phyloP scores from a whole-genome alignment of 2,113 vertebrate genomes.

The Pholis gunnellus region DNA sequence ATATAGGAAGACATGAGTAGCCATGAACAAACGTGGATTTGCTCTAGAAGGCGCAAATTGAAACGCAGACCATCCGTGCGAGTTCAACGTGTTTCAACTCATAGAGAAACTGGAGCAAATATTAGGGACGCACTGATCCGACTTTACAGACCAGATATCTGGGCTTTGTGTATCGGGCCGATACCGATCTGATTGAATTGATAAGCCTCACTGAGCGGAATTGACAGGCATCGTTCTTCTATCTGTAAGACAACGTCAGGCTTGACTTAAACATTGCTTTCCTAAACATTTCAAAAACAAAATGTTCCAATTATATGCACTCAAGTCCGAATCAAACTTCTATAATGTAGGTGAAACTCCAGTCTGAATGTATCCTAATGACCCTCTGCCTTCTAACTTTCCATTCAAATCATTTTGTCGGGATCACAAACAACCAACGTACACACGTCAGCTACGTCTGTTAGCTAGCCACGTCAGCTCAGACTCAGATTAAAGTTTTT shows the following conservation, averaged over 20 bases:
- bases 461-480: neutral
- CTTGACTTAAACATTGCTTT: no score
- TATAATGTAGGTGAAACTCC: neutral
- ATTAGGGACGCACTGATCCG: neutral
- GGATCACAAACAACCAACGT: neutral
- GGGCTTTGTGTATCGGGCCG: neutral
- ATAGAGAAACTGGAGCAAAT: neutral
- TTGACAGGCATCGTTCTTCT: no score
- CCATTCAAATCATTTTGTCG: neutral
- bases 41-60: neutral
- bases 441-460: neutral
- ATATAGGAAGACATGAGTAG: neutral
- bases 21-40: neutral
- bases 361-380: neutral
- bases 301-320: neutral
- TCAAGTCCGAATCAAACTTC: neutral
- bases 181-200: no score
- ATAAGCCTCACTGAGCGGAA: neutral
- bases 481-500: neutral
- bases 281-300: neutral
- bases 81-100: neutral
- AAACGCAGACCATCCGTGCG: neutral
- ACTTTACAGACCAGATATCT: neutral
- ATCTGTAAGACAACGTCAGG: no score
- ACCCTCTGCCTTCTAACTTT: neutral